These are phyloP conservation scores for Calliopsis andreniformis DNA, from an alignment of 1,140 invertebrate genomes.

Conservation along the genomic window DNA sequence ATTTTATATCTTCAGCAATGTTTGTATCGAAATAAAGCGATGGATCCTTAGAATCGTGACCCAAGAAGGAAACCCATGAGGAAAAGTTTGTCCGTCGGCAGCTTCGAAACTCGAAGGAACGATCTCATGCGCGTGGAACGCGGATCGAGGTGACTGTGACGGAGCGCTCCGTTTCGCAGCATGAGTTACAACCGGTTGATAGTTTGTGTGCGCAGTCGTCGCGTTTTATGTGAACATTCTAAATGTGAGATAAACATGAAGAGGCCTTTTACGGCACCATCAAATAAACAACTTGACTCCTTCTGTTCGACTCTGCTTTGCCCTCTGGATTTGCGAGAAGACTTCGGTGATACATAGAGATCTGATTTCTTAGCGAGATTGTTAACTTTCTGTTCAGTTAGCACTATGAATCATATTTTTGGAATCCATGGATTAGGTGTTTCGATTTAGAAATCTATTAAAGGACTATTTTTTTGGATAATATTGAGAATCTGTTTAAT, in stretches of 20 bases:
- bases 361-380: too few species aligned
- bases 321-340: slow-evolving; percentile 40
- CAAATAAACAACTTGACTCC: slow-evolving; percentile 83
- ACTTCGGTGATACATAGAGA: not conserved
- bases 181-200: slow-evolving; percentile 80
- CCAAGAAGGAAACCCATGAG: too few species aligned
- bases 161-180: slow-evolving; percentile 69
- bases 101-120: slow-evolving; percentile 1
- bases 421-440: too few species aligned
- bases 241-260: slow-evolving; percentile 82
- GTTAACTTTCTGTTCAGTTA: too few species aligned
- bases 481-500: too few species aligned
- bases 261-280: slow-evolving; percentile 82
- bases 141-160: slow-evolving; percentile 59
- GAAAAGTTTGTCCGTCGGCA: not conserved
- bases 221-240: slow-evolving; percentile 80
- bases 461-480: too few species aligned
- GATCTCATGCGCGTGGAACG: slow-evolving; percentile 21
- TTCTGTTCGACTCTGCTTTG: slow-evolving; percentile 71
- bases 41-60: too few species aligned
- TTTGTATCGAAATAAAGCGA: too few species aligned
- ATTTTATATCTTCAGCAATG: too few species aligned
- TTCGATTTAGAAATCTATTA: too few species aligned
- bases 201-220: slow-evolving; percentile 79
- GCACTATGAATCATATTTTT: too few species aligned